phyloP scores from a whole-genome alignment of 2,113 vertebrate species.

The Mystacornis crossleyi region DNA sequence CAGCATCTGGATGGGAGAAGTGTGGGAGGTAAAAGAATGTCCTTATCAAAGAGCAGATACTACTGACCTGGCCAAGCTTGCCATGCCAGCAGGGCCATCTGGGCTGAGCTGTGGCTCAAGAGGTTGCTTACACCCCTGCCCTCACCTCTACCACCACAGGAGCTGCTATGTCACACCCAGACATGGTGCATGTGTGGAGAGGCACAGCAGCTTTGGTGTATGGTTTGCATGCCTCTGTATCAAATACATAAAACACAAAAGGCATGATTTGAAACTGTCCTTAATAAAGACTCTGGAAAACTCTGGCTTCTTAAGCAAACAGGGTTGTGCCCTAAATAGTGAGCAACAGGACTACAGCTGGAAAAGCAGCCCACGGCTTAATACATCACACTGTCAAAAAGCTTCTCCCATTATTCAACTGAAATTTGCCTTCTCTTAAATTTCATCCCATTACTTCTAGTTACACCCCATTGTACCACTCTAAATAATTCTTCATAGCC shows the following conservation, averaged over 20 bases:
- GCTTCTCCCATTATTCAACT: slow-evolving; percentile 66
- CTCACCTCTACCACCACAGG: neutral
- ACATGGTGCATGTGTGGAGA: accelerated
- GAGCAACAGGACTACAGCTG: slow-evolving; percentile 13
- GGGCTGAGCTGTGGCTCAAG: neutral
- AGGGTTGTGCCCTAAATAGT: slow-evolving; percentile 21
- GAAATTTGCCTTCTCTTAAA: slow-evolving; percentile 72
- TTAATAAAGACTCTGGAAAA: neutral
- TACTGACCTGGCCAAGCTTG: neutral
- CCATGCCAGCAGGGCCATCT: accelerated
- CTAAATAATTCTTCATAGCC: slow-evolving; percentile 71
- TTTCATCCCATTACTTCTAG: slow-evolving; percentile 72
- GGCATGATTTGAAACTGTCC: neutral
- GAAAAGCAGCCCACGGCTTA: slow-evolving; percentile 22
- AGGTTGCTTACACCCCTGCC: neutral
- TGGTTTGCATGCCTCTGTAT: accelerated
- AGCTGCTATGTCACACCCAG: neutral
- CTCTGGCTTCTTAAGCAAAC: slow-evolving; percentile 30
- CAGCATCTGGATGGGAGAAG: neutral
- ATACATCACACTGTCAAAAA: slow-evolving; percentile 68
- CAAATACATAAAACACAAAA: neutral
- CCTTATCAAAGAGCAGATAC: neutral
- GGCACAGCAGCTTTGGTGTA: neutral
- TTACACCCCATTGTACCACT: slow-evolving; percentile 71
- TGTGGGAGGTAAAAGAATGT: neutral